These are phyloP conservation scores for Campopleginae sp. DNA, from an alignment of 2,888 invertebrate genomes.

Conservation along the genomic window DNA sequence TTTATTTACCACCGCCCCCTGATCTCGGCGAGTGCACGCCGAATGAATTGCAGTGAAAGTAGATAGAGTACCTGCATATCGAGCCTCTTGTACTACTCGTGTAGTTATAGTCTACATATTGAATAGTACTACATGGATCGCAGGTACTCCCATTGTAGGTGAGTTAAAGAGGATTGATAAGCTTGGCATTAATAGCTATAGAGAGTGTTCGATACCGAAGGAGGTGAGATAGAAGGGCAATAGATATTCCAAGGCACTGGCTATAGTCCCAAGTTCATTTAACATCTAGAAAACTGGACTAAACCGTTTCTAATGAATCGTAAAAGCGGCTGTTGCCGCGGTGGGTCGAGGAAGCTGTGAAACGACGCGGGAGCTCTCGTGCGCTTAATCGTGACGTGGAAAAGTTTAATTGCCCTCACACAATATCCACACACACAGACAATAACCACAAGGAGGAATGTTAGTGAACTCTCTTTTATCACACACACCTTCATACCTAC, in stretches of 20 bases:
- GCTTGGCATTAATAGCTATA: conserved; percentile 26
- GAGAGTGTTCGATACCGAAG: conserved; percentile 3
- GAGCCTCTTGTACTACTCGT: conserved; percentile 1
- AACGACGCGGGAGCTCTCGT: conserved; percentile 45
- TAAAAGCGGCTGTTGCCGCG: conserved; percentile 5
- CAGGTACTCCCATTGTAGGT: conserved; percentile 41
- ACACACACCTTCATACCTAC: conserved; percentile 6
- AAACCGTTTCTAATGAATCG: conserved; percentile 53
- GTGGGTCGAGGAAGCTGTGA: conserved; percentile 30
- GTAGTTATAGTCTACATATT: conserved; percentile 19
- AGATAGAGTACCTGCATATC: conserved; percentile 31
- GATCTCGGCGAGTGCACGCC: conserved; percentile 26
- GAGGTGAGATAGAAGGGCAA: conserved; percentile 47
- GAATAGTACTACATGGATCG: conserved; percentile 24
- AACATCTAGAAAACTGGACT: conserved; percentile 50
- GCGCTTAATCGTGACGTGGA: conserved; percentile 52
- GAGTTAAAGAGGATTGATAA: conserved; percentile 51
- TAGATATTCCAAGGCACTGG: conserved; percentile 34
- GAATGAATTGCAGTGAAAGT: conserved; percentile 57
- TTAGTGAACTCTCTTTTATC: conserved; percentile 41
- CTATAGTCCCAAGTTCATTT: conserved; percentile 37
- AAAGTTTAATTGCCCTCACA: conserved; percentile 55
- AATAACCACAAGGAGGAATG: not conserved
- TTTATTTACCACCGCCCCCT: conserved; percentile 32
- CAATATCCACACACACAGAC: conserved; percentile 17